Conservation (phyloP, 2,888 invertebrate genomes). For the Tillus elongatus region DNA sequence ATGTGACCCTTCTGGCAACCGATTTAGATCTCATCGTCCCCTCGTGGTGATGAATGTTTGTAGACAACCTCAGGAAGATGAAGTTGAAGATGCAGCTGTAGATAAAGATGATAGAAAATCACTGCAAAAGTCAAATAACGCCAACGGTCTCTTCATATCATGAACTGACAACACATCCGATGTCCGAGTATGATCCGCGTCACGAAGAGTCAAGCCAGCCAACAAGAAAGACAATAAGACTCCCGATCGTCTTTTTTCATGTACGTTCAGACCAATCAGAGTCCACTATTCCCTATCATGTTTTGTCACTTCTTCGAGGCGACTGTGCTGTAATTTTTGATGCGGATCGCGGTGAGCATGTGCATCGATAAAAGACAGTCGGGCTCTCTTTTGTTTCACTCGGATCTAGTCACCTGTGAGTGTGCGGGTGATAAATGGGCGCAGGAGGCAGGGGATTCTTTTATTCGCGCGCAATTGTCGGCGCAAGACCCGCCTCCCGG, state of each 20-base stretch:
- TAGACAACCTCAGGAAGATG: too few relatives aligned
- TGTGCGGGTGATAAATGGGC: slow-evolving; percentile 18
- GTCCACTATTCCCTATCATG: slow-evolving; percentile 40
- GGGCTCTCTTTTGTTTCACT: slow-evolving; percentile 24
- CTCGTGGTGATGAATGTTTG: too few relatives aligned
- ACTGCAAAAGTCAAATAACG: too few relatives aligned
- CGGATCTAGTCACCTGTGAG: slow-evolving; percentile 23
- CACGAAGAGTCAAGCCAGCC: too few relatives aligned
- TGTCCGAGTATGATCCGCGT: too few relatives aligned
- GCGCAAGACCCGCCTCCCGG: slow-evolving; percentile 33
- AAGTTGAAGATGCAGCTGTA: too few relatives aligned
- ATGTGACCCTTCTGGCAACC: slow-evolving; percentile 59
- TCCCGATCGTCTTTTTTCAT: slow-evolving; percentile 38
- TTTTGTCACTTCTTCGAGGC: slow-evolving; percentile 42
- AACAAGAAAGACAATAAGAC: slow-evolving; percentile 33
- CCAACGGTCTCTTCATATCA: too few relatives aligned
- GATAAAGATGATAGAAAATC: too few relatives aligned
- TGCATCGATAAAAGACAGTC: slow-evolving; percentile 27
- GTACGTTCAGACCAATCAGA: slow-evolving; percentile 39
- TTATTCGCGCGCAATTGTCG: slow-evolving; percentile 31
- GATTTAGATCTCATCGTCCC: slow-evolving; percentile 62
- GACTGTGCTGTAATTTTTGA: slow-evolving; percentile 40
- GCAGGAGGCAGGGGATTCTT: slow-evolving; percentile 31
- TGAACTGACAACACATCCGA: slow-evolving; percentile 7
- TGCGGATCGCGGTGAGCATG: slow-evolving; percentile 33